These are phyloP conservation scores for Anticlea derivata DNA, from an alignment of 2,888 invertebrate genomes.

Conservation along the genomic window DNA sequence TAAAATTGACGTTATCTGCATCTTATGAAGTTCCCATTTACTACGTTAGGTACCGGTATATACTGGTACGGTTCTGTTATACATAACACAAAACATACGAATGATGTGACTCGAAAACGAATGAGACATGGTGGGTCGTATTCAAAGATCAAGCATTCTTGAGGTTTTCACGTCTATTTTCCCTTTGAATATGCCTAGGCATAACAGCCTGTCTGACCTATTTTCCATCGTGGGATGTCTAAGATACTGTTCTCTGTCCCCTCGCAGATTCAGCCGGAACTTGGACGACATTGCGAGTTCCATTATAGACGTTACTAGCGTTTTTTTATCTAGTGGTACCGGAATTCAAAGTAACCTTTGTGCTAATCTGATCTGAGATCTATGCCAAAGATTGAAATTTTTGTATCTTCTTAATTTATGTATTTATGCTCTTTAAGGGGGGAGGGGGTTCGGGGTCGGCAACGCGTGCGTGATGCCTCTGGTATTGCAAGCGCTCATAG, in stretches of 20 bases:
- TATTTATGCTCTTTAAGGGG: too few relatives aligned
- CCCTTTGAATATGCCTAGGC: conserved; percentile 31
- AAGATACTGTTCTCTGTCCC: conserved; percentile 32
- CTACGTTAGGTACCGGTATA: too few relatives aligned
- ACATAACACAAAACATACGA: neutral
- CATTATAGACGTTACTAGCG: conserved; percentile 28
- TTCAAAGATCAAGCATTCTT: conserved; percentile 33
- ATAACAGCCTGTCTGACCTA: conserved; percentile 38
- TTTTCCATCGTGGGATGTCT: conserved; percentile 32
- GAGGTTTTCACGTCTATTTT: conserved; percentile 22
- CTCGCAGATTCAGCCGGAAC: conserved; percentile 13
- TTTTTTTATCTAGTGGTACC: neutral
- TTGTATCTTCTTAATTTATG: too few relatives aligned
- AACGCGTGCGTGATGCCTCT: too few relatives aligned
- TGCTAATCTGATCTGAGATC: too few relatives aligned
- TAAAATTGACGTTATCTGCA: too few relatives aligned
- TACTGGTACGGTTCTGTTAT: too few relatives aligned
- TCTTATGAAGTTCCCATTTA: too few relatives aligned
- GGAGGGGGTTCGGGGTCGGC: too few relatives aligned
- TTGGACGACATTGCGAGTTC: conserved; percentile 19
- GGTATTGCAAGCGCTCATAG: too few relatives aligned
- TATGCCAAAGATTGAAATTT: too few relatives aligned
- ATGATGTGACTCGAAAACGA: conserved; percentile 14
- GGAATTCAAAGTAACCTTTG: neutral
- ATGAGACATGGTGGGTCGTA: conserved; percentile 18